phyloP scores from a whole-genome alignment of 2,113 vertebrate genomes.

The crab-eating macaque (Macaca fascicularis) region DNA sequence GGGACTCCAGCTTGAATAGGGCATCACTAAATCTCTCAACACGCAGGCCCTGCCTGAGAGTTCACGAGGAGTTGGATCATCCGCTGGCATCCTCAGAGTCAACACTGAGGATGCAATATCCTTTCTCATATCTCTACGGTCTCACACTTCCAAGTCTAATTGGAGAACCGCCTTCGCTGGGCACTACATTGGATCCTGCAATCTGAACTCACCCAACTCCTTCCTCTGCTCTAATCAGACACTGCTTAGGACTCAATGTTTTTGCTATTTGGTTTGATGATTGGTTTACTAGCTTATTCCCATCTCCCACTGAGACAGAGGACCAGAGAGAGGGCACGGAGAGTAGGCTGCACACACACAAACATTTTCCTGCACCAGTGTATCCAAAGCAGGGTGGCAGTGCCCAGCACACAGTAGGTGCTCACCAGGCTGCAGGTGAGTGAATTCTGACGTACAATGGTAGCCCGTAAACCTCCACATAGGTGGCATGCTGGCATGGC shows the following conservation, averaged over 20 bases:
- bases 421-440: background rate
- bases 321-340: background rate
- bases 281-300: too few species aligned
- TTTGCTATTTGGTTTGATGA: background rate
- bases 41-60: background rate
- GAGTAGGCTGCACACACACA: background rate
- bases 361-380: background rate
- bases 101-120: background rate
- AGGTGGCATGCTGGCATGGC: background rate
- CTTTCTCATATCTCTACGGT: background rate
- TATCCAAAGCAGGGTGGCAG: background rate
- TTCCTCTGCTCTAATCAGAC: background rate
- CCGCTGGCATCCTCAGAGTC: background rate
- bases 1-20: background rate
- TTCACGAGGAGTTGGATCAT: background rate
- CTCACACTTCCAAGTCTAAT: background rate
- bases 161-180: background rate
- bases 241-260: background rate
- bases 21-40: background rate
- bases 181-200: rapidly evolving
- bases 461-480: background rate
- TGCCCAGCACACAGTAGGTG: background rate
- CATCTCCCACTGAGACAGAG: background rate
- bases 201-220: too few species aligned
- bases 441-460: background rate